Conservation (phyloP, 64 coral and sea anemone species). For the Astreopora myriophthalma region DNA sequence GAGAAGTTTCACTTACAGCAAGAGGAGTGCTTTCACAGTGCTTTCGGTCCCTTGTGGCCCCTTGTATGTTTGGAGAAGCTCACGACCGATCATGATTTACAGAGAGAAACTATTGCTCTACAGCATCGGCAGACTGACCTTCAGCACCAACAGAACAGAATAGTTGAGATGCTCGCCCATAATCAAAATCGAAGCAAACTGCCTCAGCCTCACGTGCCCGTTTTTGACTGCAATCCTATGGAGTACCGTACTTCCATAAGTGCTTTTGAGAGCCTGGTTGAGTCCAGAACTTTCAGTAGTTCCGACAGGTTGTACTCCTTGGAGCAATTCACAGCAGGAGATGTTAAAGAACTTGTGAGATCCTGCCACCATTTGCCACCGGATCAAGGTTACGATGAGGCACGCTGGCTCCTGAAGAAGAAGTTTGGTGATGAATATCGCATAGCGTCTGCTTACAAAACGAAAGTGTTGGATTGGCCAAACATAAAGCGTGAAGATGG, state of each 20-base stretch:
- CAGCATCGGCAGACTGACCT: not conserved
- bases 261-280: constrained; percentile 52
- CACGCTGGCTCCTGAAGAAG: constrained; percentile 34
- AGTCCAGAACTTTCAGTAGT: constrained; percentile 3
- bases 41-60: not conserved
- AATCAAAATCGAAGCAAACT: constrained; percentile 10
- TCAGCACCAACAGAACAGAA: not conserved
- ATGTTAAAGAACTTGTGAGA: constrained; percentile 33
- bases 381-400: too few species aligned
- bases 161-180: not conserved
- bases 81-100: not conserved
- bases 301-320: constrained; percentile 23
- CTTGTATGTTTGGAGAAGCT: too few species aligned
- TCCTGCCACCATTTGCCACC: constrained; percentile 39
- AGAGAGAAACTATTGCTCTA: not conserved
- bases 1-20: not conserved
- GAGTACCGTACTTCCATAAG: constrained; percentile 7
- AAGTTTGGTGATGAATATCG: constrained; percentile 12
- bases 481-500: not conserved
- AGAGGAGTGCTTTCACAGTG: not conserved
- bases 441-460: constrained; percentile 14
- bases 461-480: constrained; percentile 20
- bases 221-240: not conserved
- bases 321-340: constrained; percentile 49
- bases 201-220: not conserved